These are phyloP conservation scores for Apamea epomidion DNA, from an alignment of 2,888 invertebrate species.

Conservation along the genomic window DNA sequence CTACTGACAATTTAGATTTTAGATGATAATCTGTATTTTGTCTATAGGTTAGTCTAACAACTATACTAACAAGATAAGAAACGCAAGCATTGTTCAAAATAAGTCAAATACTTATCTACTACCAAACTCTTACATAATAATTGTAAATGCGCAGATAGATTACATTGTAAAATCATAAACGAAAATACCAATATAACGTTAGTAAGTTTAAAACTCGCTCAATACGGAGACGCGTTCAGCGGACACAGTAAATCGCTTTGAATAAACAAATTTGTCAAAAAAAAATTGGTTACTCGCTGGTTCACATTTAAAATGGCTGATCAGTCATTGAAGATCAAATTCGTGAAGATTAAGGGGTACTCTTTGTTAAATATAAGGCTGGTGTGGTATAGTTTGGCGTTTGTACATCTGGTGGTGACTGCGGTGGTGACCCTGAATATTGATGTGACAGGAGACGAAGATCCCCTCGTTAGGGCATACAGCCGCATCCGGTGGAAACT, in stretches of 20 bases:
- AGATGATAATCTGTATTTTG: neutral
- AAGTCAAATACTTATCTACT: constrained; percentile 2
- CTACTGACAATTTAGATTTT: neutral
- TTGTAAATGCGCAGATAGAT: neutral
- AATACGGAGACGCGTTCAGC: neutral
- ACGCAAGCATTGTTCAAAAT: neutral
- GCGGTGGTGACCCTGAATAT: constrained; percentile 71
- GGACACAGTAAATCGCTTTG: neutral
- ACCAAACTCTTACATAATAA: neutral
- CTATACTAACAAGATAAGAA: neutral
- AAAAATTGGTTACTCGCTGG: neutral
- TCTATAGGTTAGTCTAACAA: neutral
- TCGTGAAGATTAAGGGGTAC: constrained; percentile 33
- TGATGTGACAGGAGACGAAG: constrained; percentile 73
- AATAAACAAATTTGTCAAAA: neutral
- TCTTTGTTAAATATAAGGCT: constrained; percentile 47
- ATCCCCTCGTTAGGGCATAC: constrained; percentile 72
- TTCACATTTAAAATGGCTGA: constrained; percentile 1
- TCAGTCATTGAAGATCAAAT: constrained; percentile 4
- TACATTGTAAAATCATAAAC: neutral
- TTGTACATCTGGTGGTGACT: constrained; percentile 69
- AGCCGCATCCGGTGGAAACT: constrained; percentile 72
- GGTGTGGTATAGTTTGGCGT: constrained; percentile 47
- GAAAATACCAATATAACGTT: neutral
- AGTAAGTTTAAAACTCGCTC: constrained; percentile 13